Conservation (phyloP, 2,113 vertebrate species). For the Anoplopoma fimbria region DNA sequence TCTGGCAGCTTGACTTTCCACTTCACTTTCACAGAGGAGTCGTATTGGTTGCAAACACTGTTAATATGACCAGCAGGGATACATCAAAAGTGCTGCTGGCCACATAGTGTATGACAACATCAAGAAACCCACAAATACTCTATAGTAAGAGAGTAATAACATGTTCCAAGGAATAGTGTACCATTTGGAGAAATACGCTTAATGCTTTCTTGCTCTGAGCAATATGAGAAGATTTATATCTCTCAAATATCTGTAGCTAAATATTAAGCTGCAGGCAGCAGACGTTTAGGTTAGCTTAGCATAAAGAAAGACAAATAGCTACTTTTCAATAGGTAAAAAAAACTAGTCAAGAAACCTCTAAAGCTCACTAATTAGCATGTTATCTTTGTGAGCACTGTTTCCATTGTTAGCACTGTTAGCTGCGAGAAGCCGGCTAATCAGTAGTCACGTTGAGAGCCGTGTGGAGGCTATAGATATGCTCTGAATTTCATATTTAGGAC, state of each 20-base stretch:
- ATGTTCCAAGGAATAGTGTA: constrained; percentile 3
- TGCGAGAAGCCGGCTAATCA: neutral
- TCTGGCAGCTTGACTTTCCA: constrained; percentile 72
- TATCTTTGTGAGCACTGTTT: neutral
- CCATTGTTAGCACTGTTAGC: neutral
- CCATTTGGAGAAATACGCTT: constrained; percentile 11
- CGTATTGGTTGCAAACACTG: constrained; percentile 36
- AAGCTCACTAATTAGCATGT: neutral
- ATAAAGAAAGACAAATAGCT: neutral
- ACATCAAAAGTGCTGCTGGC: constrained; percentile 26
- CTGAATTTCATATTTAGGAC: neutral
- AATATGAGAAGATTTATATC: neutral
- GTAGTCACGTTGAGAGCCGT: neutral
- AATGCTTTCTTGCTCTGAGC: neutral
- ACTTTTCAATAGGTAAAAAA: neutral
- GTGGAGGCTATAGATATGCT: neutral
- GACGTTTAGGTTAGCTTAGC: neutral
- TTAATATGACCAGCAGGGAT: constrained; percentile 60
- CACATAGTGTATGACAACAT: constrained; percentile 24
- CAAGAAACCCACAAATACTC: constrained; percentile 16
- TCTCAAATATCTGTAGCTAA: neutral
- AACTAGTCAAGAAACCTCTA: neutral
- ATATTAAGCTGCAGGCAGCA: neutral
- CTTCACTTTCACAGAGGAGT: constrained; percentile 54
- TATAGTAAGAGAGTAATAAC: neutral